Conservation (phyloP, 2,888 invertebrate genomes). For the Resseliella maxima region DNA sequence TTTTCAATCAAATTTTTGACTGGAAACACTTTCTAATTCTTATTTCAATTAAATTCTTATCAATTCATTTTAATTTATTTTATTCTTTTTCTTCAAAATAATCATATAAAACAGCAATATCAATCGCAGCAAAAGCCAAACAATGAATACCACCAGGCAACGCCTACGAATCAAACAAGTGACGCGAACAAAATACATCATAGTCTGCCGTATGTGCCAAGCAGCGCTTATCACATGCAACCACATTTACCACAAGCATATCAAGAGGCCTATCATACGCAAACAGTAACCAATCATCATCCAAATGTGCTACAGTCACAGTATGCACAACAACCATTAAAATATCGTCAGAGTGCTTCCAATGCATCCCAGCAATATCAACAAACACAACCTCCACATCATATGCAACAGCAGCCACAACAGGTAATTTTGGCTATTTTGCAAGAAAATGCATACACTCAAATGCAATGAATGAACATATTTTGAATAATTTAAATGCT, state of each 20-base stretch:
- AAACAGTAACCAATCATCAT: conserved; percentile 35
- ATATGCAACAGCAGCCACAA: conserved; percentile 63
- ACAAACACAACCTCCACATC: conserved; percentile 57
- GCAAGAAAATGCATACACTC: too few relatives aligned
- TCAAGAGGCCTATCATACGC: conserved; percentile 54
- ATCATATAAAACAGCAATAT: not conserved
- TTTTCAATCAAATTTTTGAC: too few relatives aligned
- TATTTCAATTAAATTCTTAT: too few relatives aligned
- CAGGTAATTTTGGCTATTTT: too few relatives aligned
- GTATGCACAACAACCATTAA: conserved; percentile 28
- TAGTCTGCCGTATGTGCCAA: conserved; percentile 31
- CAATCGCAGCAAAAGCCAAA: conserved; percentile 43
- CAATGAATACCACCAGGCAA: conserved; percentile 30
- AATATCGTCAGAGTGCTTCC: conserved; percentile 51
- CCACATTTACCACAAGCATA: conserved; percentile 42
- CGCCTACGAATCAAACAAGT: conserved; percentile 39
- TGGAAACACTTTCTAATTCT: too few relatives aligned
- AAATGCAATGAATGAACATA: not conserved
- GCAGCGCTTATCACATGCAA: conserved; percentile 32
- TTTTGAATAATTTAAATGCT: too few relatives aligned
- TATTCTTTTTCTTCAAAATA: not conserved
- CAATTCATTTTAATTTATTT: too few relatives aligned
- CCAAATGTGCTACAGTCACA: conserved; percentile 27
- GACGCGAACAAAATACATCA: conserved; percentile 37
- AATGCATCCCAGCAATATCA: conserved; percentile 57